phyloP scores from a whole-genome alignment of 2,888 invertebrate genomes.

The Nemotelus nigrinus region DNA sequence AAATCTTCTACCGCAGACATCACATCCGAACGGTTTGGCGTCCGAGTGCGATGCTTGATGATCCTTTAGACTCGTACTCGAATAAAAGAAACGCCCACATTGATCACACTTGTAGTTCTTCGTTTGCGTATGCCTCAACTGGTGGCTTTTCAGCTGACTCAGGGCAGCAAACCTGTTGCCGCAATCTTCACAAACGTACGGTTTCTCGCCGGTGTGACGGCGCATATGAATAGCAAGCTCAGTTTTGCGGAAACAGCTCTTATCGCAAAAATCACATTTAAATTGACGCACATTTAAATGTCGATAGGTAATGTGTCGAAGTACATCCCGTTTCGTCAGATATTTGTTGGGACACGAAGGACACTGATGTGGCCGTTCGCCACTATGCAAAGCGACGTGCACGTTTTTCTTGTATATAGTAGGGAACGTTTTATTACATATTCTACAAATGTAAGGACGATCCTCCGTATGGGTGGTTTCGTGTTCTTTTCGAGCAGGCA shows the following conservation, averaged over 20 bases:
- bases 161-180: constrained; percentile 56
- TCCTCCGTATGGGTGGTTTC: constrained; percentile 43
- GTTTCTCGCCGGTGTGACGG: constrained; percentile 68
- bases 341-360: constrained; percentile 56
- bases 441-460: constrained; percentile 33
- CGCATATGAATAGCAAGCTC: constrained; percentile 60
- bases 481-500: constrained; percentile 16
- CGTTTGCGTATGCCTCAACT: constrained; percentile 56
- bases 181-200: constrained; percentile 62
- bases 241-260: constrained; percentile 61
- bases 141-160: constrained; percentile 57
- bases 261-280: constrained; percentile 65
- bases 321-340: constrained; percentile 57
- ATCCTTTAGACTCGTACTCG: constrained; percentile 52
- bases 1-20: constrained; percentile 55
- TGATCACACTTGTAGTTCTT: constrained; percentile 55
- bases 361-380: constrained; percentile 54
- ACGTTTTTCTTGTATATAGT: constrained; percentile 41
- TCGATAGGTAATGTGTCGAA: constrained; percentile 56
- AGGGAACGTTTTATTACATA: constrained; percentile 39
- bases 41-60: constrained; percentile 57
- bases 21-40: constrained; percentile 55
- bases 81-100: constrained; percentile 20
- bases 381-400: constrained; percentile 39
- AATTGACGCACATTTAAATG: constrained; percentile 55